Conservation (phyloP, 1,140 invertebrate genomes). For the Conopomorpha cramerella region DNA sequence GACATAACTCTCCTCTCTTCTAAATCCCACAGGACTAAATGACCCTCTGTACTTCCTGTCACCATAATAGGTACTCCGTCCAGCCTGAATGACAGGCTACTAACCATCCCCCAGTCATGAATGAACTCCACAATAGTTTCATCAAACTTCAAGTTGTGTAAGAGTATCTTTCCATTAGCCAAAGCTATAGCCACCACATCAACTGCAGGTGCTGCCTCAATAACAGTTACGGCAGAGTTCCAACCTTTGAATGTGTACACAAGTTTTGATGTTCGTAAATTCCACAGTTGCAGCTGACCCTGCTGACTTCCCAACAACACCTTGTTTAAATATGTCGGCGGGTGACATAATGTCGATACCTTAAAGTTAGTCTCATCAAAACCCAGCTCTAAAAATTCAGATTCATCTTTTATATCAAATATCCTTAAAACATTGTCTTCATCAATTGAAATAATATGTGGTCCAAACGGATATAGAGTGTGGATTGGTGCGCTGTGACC, state of each 20-base stretch:
- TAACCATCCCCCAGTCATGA: slow-evolving; percentile 87
- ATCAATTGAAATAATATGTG: slow-evolving; percentile 82
- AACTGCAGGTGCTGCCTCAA: slow-evolving; percentile 81
- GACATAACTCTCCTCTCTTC: slow-evolving; percentile 74
- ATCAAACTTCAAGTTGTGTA: slow-evolving; percentile 86
- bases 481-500: slow-evolving; percentile 73
- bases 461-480: slow-evolving; percentile 79
- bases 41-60: slow-evolving; percentile 72
- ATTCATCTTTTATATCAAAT: slow-evolving; percentile 78
- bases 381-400: slow-evolving; percentile 63
- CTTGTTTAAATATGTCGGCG: slow-evolving; percentile 89
- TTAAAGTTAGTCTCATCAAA: slow-evolving; percentile 71
- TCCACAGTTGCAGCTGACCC: slow-evolving; percentile 84
- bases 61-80: slow-evolving; percentile 82
- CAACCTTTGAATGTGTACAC: slow-evolving; percentile 80
- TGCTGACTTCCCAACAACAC: slow-evolving; percentile 83
- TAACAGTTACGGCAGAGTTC: slow-evolving; percentile 65
- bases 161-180: slow-evolving; percentile 72
- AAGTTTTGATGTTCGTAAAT: slow-evolving; percentile 73
- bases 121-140: slow-evolving; percentile 79
- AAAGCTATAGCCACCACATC: slow-evolving; percentile 86
- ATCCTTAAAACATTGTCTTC: slow-evolving; percentile 71
- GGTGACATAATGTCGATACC: slow-evolving; percentile 78
- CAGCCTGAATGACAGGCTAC: slow-evolving; percentile 78
- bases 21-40: slow-evolving; percentile 88